These are phyloP conservation scores for Remorina albescens DNA, from an alignment of 2,797 vertebrate species.

Conservation along the genomic window DNA sequence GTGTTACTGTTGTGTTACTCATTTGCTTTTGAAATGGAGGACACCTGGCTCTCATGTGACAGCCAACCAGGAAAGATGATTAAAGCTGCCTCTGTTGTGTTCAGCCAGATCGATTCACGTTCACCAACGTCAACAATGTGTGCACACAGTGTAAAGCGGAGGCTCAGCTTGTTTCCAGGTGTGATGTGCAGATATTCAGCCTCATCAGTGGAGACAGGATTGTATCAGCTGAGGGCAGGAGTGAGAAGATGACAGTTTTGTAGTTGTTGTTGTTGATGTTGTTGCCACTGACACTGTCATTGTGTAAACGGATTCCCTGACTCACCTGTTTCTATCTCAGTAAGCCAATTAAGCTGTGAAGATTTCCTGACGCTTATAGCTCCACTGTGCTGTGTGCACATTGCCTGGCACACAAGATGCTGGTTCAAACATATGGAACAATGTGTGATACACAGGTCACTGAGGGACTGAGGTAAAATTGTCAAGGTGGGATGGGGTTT, in stretches of 20 bases:
- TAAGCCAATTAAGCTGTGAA: conserved; percentile 80
- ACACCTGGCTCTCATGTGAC: background rate
- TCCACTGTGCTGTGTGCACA: conserved; percentile 51
- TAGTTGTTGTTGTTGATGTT: conserved; percentile 56
- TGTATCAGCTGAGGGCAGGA: conserved; percentile 10
- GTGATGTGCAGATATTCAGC: conserved; percentile 3
- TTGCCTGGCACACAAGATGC: conserved; percentile 51
- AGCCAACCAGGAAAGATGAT: background rate
- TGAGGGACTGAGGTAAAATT: conserved; percentile 1
- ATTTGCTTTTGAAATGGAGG: conserved; percentile 8
- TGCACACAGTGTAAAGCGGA: conserved; percentile 12
- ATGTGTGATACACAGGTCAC: conserved; percentile 17
- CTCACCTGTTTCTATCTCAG: conserved; percentile 79
- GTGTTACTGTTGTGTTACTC: background rate
- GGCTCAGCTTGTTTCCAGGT: background rate
- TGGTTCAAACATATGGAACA: conserved; percentile 53
- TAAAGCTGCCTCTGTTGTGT: background rate
- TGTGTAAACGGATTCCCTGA: conserved; percentile 81
- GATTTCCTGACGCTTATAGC: conserved; percentile 80
- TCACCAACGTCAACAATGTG: conserved; percentile 16
- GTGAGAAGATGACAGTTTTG: conserved; percentile 24
- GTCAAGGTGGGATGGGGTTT: background rate
- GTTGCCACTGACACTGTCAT: conserved; percentile 60
- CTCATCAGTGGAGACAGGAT: conserved; percentile 18
- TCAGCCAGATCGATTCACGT: background rate